A percentile compares a stretch with the other conserved stretches of the same genome.
These are phyloP conservation scores for Tyto alba DNA, from an alignment of 2,113 vertebrate genomes.

Conservation along the genomic window DNA sequence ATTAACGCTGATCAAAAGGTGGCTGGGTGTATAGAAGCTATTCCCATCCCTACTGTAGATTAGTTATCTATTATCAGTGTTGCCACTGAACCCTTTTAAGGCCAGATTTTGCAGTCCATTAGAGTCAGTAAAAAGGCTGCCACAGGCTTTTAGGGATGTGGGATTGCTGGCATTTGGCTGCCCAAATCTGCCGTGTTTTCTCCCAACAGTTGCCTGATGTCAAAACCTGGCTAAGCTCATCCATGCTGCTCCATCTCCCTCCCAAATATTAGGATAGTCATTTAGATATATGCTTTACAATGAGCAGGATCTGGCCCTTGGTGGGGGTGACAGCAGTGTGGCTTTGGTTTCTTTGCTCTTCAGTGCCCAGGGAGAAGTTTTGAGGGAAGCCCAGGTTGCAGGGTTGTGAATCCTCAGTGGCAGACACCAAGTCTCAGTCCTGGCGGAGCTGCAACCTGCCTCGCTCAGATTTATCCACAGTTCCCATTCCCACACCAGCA, in stretches of 20 bases:
- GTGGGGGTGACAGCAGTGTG: background rate
- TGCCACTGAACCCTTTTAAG: background rate
- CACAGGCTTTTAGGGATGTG: accelerated
- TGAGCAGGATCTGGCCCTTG: background rate
- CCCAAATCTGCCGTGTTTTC: background rate
- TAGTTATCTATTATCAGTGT: accelerated
- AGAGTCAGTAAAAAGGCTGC: background rate
- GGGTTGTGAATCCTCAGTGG: background rate
- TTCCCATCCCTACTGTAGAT: background rate
- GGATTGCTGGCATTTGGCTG: background rate
- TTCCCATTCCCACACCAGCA: background rate
- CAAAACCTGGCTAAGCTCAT: background rate
- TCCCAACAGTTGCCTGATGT: background rate
- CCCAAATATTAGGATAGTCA: accelerated
- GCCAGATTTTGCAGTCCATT: background rate
- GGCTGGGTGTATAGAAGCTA: accelerated
- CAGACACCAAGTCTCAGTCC: background rate
- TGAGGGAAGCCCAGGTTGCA: background rate
- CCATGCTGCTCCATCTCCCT: background rate
- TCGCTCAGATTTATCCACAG: background rate
- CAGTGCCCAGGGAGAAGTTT: background rate
- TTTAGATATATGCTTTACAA: accelerated
- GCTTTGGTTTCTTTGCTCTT: background rate
- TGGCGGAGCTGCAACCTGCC: background rate
- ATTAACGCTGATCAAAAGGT: background rate